phyloP scores from a whole-genome alignment of 2,888 invertebrate species.

The Lasiommata megera region DNA sequence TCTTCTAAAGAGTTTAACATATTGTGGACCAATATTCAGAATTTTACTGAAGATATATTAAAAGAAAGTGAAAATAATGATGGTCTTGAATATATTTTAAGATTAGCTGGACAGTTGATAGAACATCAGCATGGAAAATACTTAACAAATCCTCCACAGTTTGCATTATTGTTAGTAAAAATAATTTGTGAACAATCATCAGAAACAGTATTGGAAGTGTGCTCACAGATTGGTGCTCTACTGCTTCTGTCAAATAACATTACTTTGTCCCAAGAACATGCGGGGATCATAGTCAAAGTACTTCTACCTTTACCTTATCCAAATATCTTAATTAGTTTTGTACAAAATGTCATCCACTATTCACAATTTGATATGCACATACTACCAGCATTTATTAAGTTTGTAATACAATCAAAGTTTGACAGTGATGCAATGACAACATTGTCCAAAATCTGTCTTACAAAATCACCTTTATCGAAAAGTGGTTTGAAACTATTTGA shows the following conservation, averaged over 20 bases:
- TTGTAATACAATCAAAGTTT: slow-evolving; percentile 77
- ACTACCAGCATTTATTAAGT: slow-evolving; percentile 84
- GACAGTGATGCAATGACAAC: slow-evolving; percentile 80
- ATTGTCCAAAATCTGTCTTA: slow-evolving; percentile 84
- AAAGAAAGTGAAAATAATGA: slow-evolving; percentile 58
- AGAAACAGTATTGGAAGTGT: slow-evolving; percentile 70
- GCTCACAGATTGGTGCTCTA: slow-evolving; percentile 80
- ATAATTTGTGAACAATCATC: slow-evolving; percentile 70
- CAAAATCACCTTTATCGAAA: slow-evolving; percentile 83
- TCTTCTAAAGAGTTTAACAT: slow-evolving; percentile 83
- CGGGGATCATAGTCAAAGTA: slow-evolving; percentile 85
- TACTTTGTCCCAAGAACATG: slow-evolving; percentile 86
- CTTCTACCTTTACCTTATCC: slow-evolving; percentile 80
- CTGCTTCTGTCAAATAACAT: slow-evolving; percentile 83
- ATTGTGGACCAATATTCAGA: slow-evolving; percentile 83
- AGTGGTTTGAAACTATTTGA: slow-evolving; percentile 81
- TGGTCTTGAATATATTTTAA: slow-evolving; percentile 73
- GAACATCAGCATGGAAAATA: slow-evolving; percentile 84
- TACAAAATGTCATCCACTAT: slow-evolving; percentile 84
- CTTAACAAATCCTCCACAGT: slow-evolving; percentile 80
- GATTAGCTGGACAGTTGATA: slow-evolving; percentile 82
- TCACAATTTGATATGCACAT: slow-evolving; percentile 87
- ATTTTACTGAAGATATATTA: slow-evolving; percentile 58
- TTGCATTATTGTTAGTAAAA: slow-evolving; percentile 81
- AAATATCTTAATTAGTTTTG: slow-evolving; percentile 82